These are phyloP conservation scores for Calephelis perditalis DNA, from an alignment of 2,888 invertebrate genomes.

Conservation along the genomic window DNA sequence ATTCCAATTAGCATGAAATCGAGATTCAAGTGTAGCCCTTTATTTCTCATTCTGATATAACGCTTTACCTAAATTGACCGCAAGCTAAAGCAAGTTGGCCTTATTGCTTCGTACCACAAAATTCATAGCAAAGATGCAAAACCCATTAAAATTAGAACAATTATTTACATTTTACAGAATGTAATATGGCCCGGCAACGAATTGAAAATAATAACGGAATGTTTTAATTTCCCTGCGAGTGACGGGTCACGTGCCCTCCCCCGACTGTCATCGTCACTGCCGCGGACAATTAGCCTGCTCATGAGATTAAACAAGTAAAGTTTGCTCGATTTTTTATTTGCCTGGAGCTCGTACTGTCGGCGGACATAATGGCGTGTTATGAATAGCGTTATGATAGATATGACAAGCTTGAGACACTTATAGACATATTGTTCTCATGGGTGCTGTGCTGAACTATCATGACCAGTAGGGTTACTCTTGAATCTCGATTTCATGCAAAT, in stretches of 20 bases:
- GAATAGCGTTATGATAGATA: slow-evolving; percentile 46
- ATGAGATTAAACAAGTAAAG: slow-evolving; percentile 70
- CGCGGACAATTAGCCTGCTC: slow-evolving; percentile 71
- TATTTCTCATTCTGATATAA: no score
- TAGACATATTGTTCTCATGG: slow-evolving; percentile 39
- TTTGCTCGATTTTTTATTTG: slow-evolving; percentile 52
- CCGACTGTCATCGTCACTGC: slow-evolving; percentile 70
- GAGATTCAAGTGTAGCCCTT: no score
- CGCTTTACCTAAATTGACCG: no score
- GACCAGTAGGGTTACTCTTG: no score
- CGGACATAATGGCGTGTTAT: slow-evolving; percentile 38
- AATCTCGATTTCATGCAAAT: no score
- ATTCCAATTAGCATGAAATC: no score
- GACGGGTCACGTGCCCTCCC: slow-evolving; percentile 74
- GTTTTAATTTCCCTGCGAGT: slow-evolving; percentile 77
- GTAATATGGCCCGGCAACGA: slow-evolving; percentile 33
- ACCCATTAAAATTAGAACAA: neutral
- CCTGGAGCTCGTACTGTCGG: slow-evolving; percentile 40
- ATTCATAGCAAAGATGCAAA: neutral
- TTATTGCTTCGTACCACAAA: no score
- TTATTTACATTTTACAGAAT: slow-evolving; percentile 24
- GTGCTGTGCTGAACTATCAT: neutral
- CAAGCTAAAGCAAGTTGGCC: no score
- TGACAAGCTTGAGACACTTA: slow-evolving; percentile 44
- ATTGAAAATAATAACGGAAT: slow-evolving; percentile 72